phyloP scores from a whole-genome alignment of 1,140 invertebrate species.

The Drosophila miranda region DNA sequence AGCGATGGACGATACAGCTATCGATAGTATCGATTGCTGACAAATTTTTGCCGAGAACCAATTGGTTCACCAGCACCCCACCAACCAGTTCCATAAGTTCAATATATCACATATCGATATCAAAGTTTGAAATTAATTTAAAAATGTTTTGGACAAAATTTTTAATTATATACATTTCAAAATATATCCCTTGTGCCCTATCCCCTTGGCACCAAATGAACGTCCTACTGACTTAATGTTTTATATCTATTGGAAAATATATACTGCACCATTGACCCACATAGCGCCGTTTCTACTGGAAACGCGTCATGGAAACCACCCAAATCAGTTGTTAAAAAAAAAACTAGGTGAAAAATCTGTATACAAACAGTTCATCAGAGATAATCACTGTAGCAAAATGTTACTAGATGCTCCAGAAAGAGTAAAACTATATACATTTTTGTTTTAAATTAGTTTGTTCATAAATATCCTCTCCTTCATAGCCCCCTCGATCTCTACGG shows the following conservation, averaged over 20 bases:
- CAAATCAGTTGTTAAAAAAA: not conserved
- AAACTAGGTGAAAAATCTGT: not conserved
- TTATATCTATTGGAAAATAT: not conserved
- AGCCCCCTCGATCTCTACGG: slow-evolving; percentile 51
- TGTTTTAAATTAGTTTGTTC: not conserved
- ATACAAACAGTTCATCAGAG: not conserved
- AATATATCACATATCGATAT: not conserved
- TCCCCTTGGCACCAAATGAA: too few relatives aligned
- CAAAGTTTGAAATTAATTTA: not conserved
- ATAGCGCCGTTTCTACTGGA: slow-evolving; percentile 12
- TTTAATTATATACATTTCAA: too few relatives aligned
- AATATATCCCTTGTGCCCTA: too few relatives aligned
- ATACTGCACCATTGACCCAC: slow-evolving; percentile 43
- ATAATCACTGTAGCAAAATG: slow-evolving; percentile 26
- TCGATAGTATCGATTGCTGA: too few relatives aligned
- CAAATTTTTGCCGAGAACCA: too few relatives aligned
- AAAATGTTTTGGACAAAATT: too few relatives aligned
- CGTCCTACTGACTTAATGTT: not conserved
- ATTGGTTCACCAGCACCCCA: too few relatives aligned
- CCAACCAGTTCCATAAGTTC: not conserved
- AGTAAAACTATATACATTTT: slow-evolving; percentile 16
- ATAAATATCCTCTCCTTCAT: not conserved
- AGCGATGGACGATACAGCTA: not conserved
- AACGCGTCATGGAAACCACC: slow-evolving; percentile 30
- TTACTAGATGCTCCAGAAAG: slow-evolving; percentile 37